Percentiles rank a stretch among this genome's conserved stretches.
phyloP scores from a whole-genome alignment of 2,888 invertebrate species.

The Agonopterix heracliana region DNA sequence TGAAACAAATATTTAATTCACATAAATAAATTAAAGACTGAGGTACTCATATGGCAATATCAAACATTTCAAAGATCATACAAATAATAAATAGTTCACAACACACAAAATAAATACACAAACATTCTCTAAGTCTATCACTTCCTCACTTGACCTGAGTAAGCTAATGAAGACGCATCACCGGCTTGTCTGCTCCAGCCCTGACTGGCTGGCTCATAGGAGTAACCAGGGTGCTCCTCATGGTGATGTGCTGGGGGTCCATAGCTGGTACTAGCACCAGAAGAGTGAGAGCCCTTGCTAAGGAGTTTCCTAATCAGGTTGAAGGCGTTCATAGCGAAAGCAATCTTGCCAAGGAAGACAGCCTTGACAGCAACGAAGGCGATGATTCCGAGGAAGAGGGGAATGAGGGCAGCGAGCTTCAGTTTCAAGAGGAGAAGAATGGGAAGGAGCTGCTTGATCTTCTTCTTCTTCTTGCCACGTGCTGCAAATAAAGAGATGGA shows the following conservation, averaged over 20 bases:
- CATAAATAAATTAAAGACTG: constrained; percentile 48
- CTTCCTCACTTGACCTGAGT: constrained; percentile 60
- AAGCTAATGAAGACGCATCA: constrained; percentile 82
- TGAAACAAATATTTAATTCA: constrained; percentile 30
- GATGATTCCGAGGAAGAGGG: constrained; percentile 83
- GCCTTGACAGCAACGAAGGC: constrained; percentile 90
- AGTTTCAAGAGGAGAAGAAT: constrained; percentile 85
- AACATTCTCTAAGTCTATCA: constrained; percentile 24
- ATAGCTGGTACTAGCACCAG: constrained; percentile 75
- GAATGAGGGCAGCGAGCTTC: constrained; percentile 85
- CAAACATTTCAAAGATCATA: constrained; percentile 26
- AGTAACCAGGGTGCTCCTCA: constrained; percentile 73
- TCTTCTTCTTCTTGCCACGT: constrained; percentile 88
- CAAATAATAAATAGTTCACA: constrained; percentile 32
- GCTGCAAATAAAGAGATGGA: constrained; percentile 58
- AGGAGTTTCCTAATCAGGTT: constrained; percentile 81
- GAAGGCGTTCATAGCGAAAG: constrained; percentile 85
- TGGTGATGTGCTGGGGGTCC: constrained; percentile 76
- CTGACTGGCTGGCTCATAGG: constrained; percentile 67
- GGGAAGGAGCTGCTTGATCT: constrained; percentile 84
- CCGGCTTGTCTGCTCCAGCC: constrained; percentile 81
- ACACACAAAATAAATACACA: constrained; percentile 35
- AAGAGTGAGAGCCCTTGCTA: constrained; percentile 65
- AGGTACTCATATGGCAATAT: constrained; percentile 55
- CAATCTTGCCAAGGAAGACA: constrained; percentile 88